A percentile compares a stretch with the other conserved stretches of the same genome.
These are phyloP conservation scores for Mizuhopecten yessoensis DNA, from an alignment of 1,140 invertebrate species.

Conservation along the genomic window DNA sequence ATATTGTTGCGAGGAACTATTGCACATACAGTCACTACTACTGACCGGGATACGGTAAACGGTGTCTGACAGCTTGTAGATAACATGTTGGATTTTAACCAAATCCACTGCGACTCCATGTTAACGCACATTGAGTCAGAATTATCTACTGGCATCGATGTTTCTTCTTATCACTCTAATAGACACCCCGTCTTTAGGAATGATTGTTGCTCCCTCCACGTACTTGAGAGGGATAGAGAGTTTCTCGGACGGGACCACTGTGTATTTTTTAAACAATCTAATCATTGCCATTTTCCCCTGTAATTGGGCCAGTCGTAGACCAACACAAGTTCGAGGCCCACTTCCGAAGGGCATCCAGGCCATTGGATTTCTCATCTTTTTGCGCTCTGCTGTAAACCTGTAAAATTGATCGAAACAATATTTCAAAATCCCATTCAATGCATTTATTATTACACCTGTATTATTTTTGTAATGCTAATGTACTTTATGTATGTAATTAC, in stretches of 20 bases:
- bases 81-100: neutral
- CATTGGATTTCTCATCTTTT: conserved; percentile 71
- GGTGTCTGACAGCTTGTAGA: too few relatives aligned
- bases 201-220: conserved; percentile 79
- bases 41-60: neutral
- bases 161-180: conserved; percentile 61
- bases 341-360: conserved; percentile 82
- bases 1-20: conserved; percentile 25
- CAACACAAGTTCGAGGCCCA: conserved; percentile 84
- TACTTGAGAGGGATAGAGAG: conserved; percentile 67
- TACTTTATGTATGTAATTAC: too few relatives aligned
- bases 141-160: neutral
- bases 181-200: conserved; percentile 74
- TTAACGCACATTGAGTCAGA: neutral
- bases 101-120: neutral
- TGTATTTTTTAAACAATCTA: conserved; percentile 74
- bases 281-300: conserved; percentile 81
- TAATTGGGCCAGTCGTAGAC: conserved; percentile 82
- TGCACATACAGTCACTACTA: neutral
- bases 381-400: conserved; percentile 78
- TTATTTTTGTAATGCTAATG: too few relatives aligned
- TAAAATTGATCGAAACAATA: conserved; percentile 47
- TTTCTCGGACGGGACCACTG: conserved; percentile 68
- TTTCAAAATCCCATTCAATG: too few relatives aligned
- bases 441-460: too few relatives aligned